Evolutionary conservation across 2,888 invertebrate species (phyloP).

Genomic region (Mellilla xanthometata): DNA sequence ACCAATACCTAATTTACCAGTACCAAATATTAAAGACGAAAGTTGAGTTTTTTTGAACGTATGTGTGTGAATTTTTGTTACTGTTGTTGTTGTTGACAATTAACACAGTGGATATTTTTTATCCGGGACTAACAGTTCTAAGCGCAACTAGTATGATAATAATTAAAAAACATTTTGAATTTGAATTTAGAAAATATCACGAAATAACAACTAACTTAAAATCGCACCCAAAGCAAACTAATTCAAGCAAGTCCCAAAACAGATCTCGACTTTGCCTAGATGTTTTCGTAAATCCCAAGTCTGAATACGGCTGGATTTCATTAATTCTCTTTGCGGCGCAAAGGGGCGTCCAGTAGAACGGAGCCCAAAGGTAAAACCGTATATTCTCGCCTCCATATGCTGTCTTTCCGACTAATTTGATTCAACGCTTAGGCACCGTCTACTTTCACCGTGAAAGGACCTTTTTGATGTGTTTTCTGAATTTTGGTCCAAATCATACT

Average conservation of each 20-base stretch:
- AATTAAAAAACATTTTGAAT: too few species aligned
- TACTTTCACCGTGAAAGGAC: neutral
- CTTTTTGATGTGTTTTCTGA: slow-evolving; percentile 4
- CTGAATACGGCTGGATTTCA: slow-evolving; percentile 39
- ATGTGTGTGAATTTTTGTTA: too few species aligned
- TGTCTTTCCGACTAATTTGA: slow-evolving; percentile 42
- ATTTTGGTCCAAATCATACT: neutral
- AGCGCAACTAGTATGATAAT: too few species aligned
- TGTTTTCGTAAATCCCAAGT: neutral
- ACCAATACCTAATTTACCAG: too few species aligned
- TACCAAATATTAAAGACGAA: too few species aligned
- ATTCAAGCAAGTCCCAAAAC: neutral
- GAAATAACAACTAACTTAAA: too few species aligned
- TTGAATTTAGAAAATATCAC: too few species aligned
- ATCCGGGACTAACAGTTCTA: too few species aligned
- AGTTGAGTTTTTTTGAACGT: too few species aligned
- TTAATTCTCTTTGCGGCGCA: slow-evolving; percentile 49
- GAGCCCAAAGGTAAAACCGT: slow-evolving; percentile 36
- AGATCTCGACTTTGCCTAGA: neutral
- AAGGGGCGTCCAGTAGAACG: slow-evolving; percentile 41
- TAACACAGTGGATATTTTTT: too few species aligned
- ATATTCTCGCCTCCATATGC: slow-evolving; percentile 32
- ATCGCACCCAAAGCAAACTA: neutral
- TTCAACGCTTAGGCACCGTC: slow-evolving; percentile 18
- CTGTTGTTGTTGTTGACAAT: too few species aligned